A percentile compares a stretch with the other conserved stretches of the same genome.
Conservation (phyloP, 1,140 invertebrate genomes). For the Tribolium madens region DNA sequence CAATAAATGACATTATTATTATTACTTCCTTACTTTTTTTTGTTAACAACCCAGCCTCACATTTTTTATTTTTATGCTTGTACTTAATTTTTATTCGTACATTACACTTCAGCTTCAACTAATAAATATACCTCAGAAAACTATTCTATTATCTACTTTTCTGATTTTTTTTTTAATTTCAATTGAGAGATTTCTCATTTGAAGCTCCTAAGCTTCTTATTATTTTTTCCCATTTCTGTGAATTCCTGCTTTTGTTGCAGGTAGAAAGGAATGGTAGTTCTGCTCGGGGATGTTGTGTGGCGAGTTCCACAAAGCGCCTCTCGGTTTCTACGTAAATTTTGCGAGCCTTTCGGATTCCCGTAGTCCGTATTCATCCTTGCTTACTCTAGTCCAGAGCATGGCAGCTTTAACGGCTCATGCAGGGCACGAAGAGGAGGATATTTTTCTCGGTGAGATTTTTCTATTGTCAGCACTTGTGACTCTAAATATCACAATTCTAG, state of each 20-base stretch:
- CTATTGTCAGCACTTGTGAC: not conserved
- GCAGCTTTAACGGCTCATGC: constrained; percentile 62
- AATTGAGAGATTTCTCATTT: not conserved
- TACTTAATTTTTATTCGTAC: too few species aligned
- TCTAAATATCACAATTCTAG: constrained; percentile 69
- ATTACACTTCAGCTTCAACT: too few species aligned
- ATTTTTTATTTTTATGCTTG: too few species aligned
- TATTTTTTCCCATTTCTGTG: not conserved
- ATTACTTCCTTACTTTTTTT: too few species aligned
- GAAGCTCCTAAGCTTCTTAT: not conserved
- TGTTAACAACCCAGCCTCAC: too few species aligned
- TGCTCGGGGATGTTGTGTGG: constrained; percentile 66
- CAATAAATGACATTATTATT: too few species aligned
- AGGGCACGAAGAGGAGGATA: constrained; percentile 64
- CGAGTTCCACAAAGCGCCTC: constrained; percentile 64
- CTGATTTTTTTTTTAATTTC: too few species aligned
- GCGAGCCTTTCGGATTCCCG: constrained; percentile 56
- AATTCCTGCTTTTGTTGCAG: constrained; percentile 48
- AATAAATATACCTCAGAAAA: too few species aligned
- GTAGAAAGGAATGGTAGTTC: constrained; percentile 53
- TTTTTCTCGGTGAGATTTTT: constrained; percentile 64
- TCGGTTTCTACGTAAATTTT: constrained; percentile 61
- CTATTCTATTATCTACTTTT: too few species aligned
- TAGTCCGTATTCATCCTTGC: constrained; percentile 64
- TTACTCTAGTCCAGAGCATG: constrained; percentile 65